Percentiles rank a stretch among this genome's conserved stretches.
phyloP scores from a whole-genome alignment of 2,888 invertebrate genomes.

The Pseudococcus longispinus region DNA sequence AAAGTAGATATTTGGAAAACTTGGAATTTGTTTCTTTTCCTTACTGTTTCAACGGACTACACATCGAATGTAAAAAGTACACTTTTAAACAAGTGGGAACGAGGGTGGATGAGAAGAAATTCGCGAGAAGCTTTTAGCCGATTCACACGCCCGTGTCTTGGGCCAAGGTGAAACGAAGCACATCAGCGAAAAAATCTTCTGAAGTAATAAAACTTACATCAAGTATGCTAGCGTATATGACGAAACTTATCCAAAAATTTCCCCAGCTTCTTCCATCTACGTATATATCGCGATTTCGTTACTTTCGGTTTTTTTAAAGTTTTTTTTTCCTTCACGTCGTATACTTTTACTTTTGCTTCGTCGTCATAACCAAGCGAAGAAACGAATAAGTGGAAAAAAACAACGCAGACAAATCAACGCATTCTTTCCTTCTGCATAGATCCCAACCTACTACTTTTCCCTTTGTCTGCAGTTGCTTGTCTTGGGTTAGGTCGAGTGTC shows the following conservation, averaged over 20 bases:
- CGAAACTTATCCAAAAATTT: slow-evolving; percentile 14
- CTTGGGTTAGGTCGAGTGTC: too few relatives aligned
- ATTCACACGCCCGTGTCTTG: not conserved
- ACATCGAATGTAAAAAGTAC: too few relatives aligned
- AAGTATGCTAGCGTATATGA: not conserved
- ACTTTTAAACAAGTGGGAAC: too few relatives aligned
- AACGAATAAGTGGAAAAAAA: too few relatives aligned
- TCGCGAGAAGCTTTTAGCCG: not conserved
- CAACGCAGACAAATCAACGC: too few relatives aligned
- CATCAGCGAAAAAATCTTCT: not conserved
- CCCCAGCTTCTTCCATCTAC: not conserved
- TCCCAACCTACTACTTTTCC: too few relatives aligned
- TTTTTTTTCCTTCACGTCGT: too few relatives aligned
- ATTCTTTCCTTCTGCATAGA: too few relatives aligned
- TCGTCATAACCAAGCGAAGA: too few relatives aligned
- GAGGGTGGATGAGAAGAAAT: not conserved
- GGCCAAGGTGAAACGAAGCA: not conserved
- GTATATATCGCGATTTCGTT: not conserved
- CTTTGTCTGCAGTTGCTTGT: too few relatives aligned
- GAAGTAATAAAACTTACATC: slow-evolving; percentile 19
- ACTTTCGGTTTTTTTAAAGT: not conserved
- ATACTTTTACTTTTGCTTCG: too few relatives aligned
- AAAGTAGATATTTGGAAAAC: not conserved
- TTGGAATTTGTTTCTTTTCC: not conserved
- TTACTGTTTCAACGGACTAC: too few relatives aligned